phyloP scores from a whole-genome alignment of 64 coral and sea anemone genomes.

The Actinia equina region DNA sequence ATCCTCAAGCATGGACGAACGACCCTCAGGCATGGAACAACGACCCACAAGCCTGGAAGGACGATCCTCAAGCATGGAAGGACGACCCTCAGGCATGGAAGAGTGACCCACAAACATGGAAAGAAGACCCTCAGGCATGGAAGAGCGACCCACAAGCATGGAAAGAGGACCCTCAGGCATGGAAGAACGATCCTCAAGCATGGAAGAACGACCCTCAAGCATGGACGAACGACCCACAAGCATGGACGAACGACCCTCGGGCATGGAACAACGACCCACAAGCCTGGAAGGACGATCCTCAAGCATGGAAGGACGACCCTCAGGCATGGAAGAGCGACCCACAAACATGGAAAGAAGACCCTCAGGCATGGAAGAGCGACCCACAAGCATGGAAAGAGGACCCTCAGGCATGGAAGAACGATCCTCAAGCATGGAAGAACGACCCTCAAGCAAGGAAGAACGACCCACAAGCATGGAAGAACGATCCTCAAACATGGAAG shows the following conservation, averaged over 20 bases:
- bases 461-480: background rate
- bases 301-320: no score
- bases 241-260: background rate
- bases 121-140: background rate
- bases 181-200: background rate
- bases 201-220: background rate
- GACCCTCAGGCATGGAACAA: background rate
- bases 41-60: background rate
- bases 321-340: no score
- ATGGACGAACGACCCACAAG: background rate
- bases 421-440: no score
- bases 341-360: no score
- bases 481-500: background rate
- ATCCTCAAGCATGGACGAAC: background rate
- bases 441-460: no score
- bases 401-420: no score
- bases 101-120: background rate
- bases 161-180: background rate
- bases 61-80: background rate
- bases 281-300: no score
- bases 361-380: no score
- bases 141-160: background rate
- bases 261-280: no score
- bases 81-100: background rate
- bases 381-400: no score